Conservation (phyloP, 2,797 vertebrate species). For the Setipinna tenuifilis region DNA sequence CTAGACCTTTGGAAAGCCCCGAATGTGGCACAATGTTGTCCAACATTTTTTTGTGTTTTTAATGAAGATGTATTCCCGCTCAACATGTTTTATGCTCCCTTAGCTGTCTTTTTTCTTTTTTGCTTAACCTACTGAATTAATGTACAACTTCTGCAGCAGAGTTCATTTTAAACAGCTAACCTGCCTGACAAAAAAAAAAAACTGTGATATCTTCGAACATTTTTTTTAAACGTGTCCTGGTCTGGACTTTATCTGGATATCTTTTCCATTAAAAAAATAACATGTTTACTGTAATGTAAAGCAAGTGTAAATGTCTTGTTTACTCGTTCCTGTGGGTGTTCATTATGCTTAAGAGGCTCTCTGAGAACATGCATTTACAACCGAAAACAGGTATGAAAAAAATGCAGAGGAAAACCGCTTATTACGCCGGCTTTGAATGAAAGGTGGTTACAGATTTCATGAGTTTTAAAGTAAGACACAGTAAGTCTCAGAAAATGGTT, state of each 20-base stretch:
- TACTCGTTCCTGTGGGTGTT: conserved; percentile 6
- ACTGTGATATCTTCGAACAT: background rate
- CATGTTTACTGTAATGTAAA: background rate
- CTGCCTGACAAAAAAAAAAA: background rate
- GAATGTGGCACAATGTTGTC: background rate
- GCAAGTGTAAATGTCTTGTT: conserved; percentile 21
- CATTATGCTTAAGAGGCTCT: background rate
- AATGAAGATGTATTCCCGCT: background rate
- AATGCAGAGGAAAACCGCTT: conserved; percentile 65
- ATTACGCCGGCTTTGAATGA: conserved; percentile 74
- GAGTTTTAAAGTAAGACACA: conserved; percentile 70
- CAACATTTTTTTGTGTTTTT: background rate
- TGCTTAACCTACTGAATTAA: background rate
- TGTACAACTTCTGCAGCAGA: background rate
- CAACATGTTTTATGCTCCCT: background rate
- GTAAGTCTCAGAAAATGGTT: conserved; percentile 77
- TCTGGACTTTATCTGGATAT: background rate
- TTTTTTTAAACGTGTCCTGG: background rate
- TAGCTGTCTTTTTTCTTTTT: too few relatives aligned
- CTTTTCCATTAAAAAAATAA: background rate
- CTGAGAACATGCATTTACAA: conserved; percentile 22
- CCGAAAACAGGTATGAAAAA: conserved; percentile 20
- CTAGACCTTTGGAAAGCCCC: background rate
- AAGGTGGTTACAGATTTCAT: conserved; percentile 74
- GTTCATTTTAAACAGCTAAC: background rate